Percentiles rank a stretch among this genome's conserved stretches.
These are phyloP conservation scores for Holotrichia oblita DNA, from an alignment of 1,140 invertebrate genomes.

Conservation along the genomic window DNA sequence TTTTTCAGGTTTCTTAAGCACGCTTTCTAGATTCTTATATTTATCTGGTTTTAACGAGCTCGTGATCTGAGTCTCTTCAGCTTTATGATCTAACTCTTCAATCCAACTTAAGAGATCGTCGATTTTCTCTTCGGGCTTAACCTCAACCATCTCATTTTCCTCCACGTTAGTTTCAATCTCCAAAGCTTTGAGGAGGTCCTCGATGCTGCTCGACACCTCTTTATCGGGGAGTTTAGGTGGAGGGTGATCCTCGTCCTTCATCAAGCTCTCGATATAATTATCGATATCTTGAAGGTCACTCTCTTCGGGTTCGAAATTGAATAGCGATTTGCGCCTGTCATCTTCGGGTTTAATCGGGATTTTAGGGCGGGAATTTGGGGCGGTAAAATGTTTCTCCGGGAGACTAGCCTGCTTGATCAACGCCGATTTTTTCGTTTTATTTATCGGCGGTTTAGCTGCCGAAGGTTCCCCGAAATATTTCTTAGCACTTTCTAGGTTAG, in stretches of 20 bases:
- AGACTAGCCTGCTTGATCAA: constrained; percentile 52
- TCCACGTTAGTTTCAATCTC: constrained; percentile 53
- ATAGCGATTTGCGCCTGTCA: constrained; percentile 40
- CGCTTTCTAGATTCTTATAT: constrained; percentile 58
- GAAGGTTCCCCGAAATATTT: constrained; percentile 58
- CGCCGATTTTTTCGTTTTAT: constrained; percentile 40
- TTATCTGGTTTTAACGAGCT: constrained; percentile 57
- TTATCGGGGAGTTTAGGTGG: constrained; percentile 42
- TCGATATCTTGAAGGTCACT: constrained; percentile 56
- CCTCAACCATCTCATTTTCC: constrained; percentile 45
- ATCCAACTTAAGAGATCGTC: constrained; percentile 59
- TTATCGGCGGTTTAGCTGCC: constrained; percentile 23
- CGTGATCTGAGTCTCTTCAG: constrained; percentile 52
- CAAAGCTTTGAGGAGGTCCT: constrained; percentile 58
- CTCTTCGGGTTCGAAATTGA: constrained; percentile 60
- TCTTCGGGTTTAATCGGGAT: constrained; percentile 29
- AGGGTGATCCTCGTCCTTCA: constrained; percentile 58
- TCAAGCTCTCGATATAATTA: constrained; percentile 58
- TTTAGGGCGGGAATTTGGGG: constrained; percentile 41
- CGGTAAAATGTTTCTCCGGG: constrained; percentile 48
- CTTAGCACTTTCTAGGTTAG: constrained; percentile 51
- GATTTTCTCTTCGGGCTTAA: constrained; percentile 56
- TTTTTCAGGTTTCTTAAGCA: constrained; percentile 52
- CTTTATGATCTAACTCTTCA: constrained; percentile 58
- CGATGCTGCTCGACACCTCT: constrained; percentile 56